Evolutionary conservation across 2,113 vertebrate genomes (phyloP).

Genomic region (Hymenochirus boettgeri): DNA sequence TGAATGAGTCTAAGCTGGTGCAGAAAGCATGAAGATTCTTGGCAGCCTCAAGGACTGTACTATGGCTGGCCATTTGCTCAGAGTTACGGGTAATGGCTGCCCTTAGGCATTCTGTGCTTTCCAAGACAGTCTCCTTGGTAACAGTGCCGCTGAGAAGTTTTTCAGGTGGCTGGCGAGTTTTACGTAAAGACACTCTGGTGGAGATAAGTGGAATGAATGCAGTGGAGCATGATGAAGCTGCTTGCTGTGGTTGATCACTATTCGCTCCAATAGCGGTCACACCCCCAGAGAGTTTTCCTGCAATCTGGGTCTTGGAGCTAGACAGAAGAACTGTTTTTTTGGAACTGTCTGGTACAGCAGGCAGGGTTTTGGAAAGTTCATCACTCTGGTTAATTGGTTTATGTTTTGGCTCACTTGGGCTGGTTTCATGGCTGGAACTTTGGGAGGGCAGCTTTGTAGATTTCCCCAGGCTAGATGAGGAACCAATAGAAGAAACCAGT

Average conservation of each 20-base stretch:
- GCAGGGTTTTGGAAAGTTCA: conserved; percentile 39
- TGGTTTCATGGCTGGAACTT: conserved; percentile 70
- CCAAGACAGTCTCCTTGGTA: conserved; percentile 85
- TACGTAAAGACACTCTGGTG: conserved; percentile 84
- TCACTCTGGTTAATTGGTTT: conserved; percentile 57
- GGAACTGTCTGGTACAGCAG: conserved; percentile 36
- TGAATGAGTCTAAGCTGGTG: conserved; percentile 94
- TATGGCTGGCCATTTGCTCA: conserved; percentile 90
- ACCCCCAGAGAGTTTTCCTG: conserved; percentile 57
- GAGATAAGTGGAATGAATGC: conserved; percentile 88
- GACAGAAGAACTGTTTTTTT: conserved; percentile 73
- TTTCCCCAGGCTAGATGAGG: conserved; percentile 46
- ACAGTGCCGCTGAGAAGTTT: conserved; percentile 78
- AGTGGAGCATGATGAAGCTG: conserved; percentile 55
- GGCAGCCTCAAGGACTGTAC: conserved; percentile 87
- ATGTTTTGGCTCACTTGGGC: conserved; percentile 62
- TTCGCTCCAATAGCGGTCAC: conserved; percentile 36
- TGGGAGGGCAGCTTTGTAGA: conserved; percentile 64
- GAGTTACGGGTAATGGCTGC: conserved; percentile 83
- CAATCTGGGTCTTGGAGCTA: conserved; percentile 72
- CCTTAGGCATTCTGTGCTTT: conserved; percentile 79
- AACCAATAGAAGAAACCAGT: conserved; percentile 59
- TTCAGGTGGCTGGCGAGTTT: conserved; percentile 83
- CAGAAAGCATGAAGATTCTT: conserved; percentile 96
- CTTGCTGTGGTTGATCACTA: conserved; percentile 11